Evolutionary conservation across 2,888 invertebrate genomes (phyloP), one percentile per base, ranked within the genome.

Genomic region (Cephus spinipes): DNA sequence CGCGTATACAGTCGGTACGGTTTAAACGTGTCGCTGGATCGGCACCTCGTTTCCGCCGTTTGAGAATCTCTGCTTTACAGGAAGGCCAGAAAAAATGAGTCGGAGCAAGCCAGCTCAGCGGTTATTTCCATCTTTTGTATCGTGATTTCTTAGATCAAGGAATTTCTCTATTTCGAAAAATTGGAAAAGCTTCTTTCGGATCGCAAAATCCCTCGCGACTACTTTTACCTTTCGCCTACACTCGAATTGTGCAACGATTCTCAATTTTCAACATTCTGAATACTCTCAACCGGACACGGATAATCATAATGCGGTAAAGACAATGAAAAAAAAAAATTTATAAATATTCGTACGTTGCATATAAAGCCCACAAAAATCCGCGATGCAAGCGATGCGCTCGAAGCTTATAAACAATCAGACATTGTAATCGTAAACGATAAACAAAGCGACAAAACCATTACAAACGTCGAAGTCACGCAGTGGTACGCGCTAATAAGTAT

Each of bases 371-470:
- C 40, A 35, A 35, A 40, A 40, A 40, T 40, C 0, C 15, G 34
- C 32, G n/a, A 31, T 30, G 73, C 73, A 35, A 73, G 23, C 23
- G n/a, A 34, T 12, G n/a, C 34, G 12, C 35, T 30, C 32, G 30
- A 73, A 77, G 74, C 75, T 77, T 81, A 81, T 75, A 81, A 80
- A 78, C 78, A 68, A 75, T 36, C 68, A 73, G 73, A 75, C 76
- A 77, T 75, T 75, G 40, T 75, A 76, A 76, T 78, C 69, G 71
- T 12, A 34, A 81, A 76, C 68, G 75, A 80, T 80, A 79, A 79
- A 76, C 76, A 73, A 76, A 40, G 1, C 40, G 15, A 40, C 40
- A 15, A 40, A 40, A 40, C 15, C 40, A 40, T 40, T 15, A 40
- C 40, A 15, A 40, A 2, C 15, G 40, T 6, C 40, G 40, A 40